Base-by-base conservation (phyloP, 2,797 vertebrate genomes). In the Bufotes viridis region DNA sequence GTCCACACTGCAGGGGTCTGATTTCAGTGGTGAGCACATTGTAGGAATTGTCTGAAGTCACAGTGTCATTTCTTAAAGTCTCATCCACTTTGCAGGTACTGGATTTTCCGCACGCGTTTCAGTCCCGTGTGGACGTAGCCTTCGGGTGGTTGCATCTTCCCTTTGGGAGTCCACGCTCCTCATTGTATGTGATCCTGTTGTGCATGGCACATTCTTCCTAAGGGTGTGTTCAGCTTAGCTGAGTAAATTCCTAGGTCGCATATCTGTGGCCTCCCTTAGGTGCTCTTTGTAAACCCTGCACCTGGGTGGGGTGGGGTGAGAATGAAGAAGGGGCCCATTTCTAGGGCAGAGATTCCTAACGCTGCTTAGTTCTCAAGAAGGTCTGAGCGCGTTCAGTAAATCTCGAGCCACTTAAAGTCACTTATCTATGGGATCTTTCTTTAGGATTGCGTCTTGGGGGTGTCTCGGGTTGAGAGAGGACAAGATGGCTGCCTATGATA, bases 231-330 rank as follows among this genome's bases (percentile, higher is more conserved):
- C 15, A 53, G 83, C 69, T 85, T 42, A 75, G 34, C 14, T 65
- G n/a, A 82, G 84, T 78, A 86, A 86, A 89, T 89, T 86, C 60
- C 78, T 60, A 72, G 86, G 84, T 89, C 84, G 86, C 72, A 86
- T 86, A 86, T 17, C 78, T 86, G 70, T 34, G 60, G 61, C 84
- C 83, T 82, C 88, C 78, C 53, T 81, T 49, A 67, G 70, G 83
- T 89, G 70, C 65, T 85, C 67, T 74, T 85, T 84, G 67, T 89
- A 61, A 78, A 29, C 70, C 79, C 20, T 69, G 79, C 84, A 89
- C 83, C 87, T 89, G 87, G 53, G 84, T 29, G 60, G 58, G 87
- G 78, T 57, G 78, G 82, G 65, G 42, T 74, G 79, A 87, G 57
- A 72, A n/a, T 12, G 51, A 51, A 78, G 78, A 78, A 63, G 53